phyloP scores from a whole-genome alignment of 2,888 invertebrate species.

The Drosophila melanosoma region DNA sequence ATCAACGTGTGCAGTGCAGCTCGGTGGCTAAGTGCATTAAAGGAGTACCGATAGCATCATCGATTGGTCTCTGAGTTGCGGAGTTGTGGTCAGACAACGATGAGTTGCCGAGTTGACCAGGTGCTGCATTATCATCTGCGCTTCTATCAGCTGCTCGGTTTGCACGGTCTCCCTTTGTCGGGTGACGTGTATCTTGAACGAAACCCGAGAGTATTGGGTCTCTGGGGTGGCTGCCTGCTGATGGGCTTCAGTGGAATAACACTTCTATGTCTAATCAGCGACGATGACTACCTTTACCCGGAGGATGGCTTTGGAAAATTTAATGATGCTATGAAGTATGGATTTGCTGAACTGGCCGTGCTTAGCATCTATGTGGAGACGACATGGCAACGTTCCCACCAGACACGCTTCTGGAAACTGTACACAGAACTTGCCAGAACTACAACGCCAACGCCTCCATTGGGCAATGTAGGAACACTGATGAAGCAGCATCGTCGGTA shows the following conservation, averaged over 20 bases:
- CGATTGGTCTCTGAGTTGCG: neutral
- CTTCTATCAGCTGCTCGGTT: conserved; percentile 75
- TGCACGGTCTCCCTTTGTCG: conserved; percentile 62
- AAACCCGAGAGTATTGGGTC: conserved; percentile 7
- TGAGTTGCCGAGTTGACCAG: conserved; percentile 42
- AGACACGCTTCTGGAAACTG: conserved; percentile 67
- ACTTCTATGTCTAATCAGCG: conserved; percentile 42
- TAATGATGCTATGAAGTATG: conserved; percentile 72
- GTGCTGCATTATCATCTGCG: conserved; percentile 63
- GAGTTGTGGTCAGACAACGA: conserved; percentile 24
- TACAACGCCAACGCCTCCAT: neutral
- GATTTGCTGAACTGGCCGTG: conserved; percentile 61
- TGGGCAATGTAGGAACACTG: conserved; percentile 8
- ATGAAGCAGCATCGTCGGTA: conserved; percentile 54
- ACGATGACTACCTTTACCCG: conserved; percentile 57
- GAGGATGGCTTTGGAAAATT: conserved; percentile 67
- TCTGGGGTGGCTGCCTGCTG: conserved; percentile 62
- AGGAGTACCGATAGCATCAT: neutral
- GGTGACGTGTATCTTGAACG: conserved; percentile 16
- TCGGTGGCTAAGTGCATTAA: neutral
- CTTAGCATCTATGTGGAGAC: conserved; percentile 67
- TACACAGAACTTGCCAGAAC: conserved; percentile 32
- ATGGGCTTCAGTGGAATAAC: conserved; percentile 36
- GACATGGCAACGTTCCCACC: conserved; percentile 36
- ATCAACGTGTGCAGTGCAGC: neutral